Percentiles rank a stretch among this genome's conserved stretches.
Evolutionary conservation across 2,797 vertebrate species (phyloP).

Genomic region (Aldrovandia affinis): DNA sequence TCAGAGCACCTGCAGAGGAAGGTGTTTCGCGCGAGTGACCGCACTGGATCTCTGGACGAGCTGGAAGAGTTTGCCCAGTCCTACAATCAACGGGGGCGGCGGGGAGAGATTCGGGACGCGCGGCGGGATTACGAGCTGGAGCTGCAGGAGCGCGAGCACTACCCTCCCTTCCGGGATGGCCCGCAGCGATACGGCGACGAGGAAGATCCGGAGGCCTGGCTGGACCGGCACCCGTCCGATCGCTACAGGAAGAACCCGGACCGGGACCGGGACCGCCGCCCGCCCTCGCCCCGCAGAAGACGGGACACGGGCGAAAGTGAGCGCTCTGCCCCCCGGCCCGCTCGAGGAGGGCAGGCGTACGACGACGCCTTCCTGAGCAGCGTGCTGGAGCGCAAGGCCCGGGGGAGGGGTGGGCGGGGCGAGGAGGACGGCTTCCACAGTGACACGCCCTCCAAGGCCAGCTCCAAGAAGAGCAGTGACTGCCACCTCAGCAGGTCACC

Average conservation of each 20-base stretch:
- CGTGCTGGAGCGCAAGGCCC: slow-evolving; percentile 83
- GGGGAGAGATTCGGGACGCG: slow-evolving; percentile 70
- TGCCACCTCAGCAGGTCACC: slow-evolving; percentile 78
- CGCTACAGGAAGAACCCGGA: slow-evolving; percentile 68
- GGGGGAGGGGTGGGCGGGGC: slow-evolving; percentile 59
- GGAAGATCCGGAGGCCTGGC: slow-evolving; percentile 56
- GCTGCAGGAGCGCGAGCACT: slow-evolving; percentile 44
- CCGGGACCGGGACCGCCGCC: slow-evolving; percentile 72
- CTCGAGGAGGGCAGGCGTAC: slow-evolving; percentile 74
- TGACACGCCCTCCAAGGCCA: slow-evolving; percentile 87
- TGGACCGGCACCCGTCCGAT: slow-evolving; percentile 56
- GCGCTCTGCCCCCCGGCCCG: slow-evolving; percentile 59
- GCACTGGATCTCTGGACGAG: slow-evolving; percentile 89
- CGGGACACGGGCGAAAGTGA: slow-evolving; percentile 84
- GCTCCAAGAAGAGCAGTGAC: slow-evolving; percentile 79
- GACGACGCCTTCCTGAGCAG: slow-evolving; percentile 83
- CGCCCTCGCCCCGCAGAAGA: slow-evolving; percentile 75
- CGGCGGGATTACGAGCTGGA: slow-evolving; percentile 65
- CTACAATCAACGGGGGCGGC: slow-evolving; percentile 59
- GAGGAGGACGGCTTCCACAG: slow-evolving; percentile 76
- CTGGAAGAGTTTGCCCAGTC: slow-evolving; percentile 86
- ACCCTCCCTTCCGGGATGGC: slow-evolving; percentile 40
- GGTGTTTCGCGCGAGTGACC: slow-evolving; percentile 73
- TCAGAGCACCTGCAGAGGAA: slow-evolving; percentile 92
- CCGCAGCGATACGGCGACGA: slow-evolving; percentile 63